These are phyloP conservation scores for Poeciliopsis turneri DNA, from an alignment of 2,797 vertebrate genomes.

Conservation along the genomic window DNA sequence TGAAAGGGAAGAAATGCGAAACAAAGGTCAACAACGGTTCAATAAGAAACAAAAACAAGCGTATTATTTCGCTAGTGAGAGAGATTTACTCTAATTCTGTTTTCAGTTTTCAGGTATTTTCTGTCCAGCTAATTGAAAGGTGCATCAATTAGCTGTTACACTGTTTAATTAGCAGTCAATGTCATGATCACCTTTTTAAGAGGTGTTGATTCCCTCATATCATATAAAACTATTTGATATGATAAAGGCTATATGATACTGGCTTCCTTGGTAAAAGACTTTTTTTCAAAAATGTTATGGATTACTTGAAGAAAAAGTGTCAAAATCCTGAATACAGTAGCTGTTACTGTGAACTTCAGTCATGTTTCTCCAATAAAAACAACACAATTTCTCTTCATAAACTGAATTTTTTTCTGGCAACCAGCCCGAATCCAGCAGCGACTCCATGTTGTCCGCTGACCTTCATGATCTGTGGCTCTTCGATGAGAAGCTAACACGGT, in stretches of 20 bases:
- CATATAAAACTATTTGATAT: too few species aligned
- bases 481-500: slow-evolving; percentile 23
- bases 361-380: neutral
- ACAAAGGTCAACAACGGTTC: too few species aligned
- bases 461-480: slow-evolving; percentile 15
- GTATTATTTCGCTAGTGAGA: too few species aligned
- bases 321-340: neutral
- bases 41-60: too few species aligned
- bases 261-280: too few species aligned
- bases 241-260: too few species aligned
- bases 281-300: neutral
- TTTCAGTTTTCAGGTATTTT: too few species aligned
- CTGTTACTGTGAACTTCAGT: neutral
- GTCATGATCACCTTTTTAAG: too few species aligned
- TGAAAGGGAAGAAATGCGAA: neutral
- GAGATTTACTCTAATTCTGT: neutral
- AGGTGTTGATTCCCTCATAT: too few species aligned
- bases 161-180: too few species aligned
- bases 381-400: slow-evolving; percentile 10
- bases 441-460: slow-evolving; percentile 28
- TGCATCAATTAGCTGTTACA: neutral
- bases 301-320: neutral
- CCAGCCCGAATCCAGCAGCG: slow-evolving; percentile 2
- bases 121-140: too few species aligned
- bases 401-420: slow-evolving; percentile 22